phyloP scores from a whole-genome alignment of 2,888 invertebrate genomes.

The Scaptomyza polygonia region DNA sequence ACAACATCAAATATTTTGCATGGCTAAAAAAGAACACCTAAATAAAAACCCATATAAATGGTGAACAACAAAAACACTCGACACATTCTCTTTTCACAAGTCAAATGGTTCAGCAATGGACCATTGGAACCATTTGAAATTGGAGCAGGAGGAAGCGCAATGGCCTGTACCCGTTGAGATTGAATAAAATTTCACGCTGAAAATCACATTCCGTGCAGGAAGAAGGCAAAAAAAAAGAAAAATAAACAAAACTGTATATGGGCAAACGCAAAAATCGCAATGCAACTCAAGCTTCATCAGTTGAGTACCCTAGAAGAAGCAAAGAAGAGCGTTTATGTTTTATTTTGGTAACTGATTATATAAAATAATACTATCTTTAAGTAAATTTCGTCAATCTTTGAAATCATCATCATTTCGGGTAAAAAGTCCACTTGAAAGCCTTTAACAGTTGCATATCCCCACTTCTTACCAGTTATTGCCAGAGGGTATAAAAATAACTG shows the following conservation, averaged over 20 bases:
- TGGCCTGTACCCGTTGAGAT: constrained; percentile 45
- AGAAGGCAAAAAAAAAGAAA: constrained; percentile 17
- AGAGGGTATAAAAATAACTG: constrained; percentile 16
- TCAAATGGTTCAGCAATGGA: constrained; percentile 47
- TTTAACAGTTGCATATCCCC: background rate
- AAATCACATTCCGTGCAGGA: constrained; percentile 61
- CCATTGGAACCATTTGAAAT: constrained; percentile 22
- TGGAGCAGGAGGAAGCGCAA: constrained; percentile 17
- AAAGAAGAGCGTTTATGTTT: too few relatives aligned
- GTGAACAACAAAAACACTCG: constrained; percentile 11
- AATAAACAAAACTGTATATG: constrained; percentile 12
- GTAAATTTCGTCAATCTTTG: too few relatives aligned
- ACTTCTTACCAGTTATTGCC: background rate
- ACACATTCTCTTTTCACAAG: constrained; percentile 28
- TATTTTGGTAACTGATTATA: too few relatives aligned
- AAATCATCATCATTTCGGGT: too few relatives aligned
- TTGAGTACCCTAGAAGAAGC: too few relatives aligned
- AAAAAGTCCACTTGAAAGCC: too few relatives aligned
- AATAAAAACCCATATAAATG: constrained; percentile 32
- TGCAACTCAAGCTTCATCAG: background rate
- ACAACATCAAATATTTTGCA: constrained; percentile 23
- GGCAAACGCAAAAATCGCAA: constrained; percentile 22
- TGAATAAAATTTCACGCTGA: constrained; percentile 76
- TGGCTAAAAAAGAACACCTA: constrained; percentile 11
- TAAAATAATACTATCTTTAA: too few relatives aligned